Base-by-base conservation (phyloP, 2,888 invertebrate species). In the Hymenopus coronatus region DNA sequence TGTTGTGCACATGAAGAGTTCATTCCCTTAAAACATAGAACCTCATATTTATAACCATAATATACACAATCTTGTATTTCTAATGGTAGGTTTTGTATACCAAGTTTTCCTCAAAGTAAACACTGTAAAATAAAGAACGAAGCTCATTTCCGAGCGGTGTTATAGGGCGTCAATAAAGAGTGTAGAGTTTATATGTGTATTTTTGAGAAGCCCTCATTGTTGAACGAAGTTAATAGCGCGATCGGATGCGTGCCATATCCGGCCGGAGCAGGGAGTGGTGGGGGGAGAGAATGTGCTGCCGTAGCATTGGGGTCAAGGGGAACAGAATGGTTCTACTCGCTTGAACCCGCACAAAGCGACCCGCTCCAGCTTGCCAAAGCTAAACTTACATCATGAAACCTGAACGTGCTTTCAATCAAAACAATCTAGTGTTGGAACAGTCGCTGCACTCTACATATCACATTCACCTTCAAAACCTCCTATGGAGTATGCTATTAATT, bases 251-350 rank as follows among this genome's bases (percentile, higher is more conserved):
- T 70, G 20, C 54, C 87, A 87, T 82, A 87, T 87, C 87, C 87
- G 87, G 85, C 85, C 28, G 54, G 25, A 85, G 40, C 27, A 40
- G 40, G 28, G 40, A 54, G 46, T 30, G 85, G 27, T 15, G 85
- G n/a, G 14, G 85, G 40, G 46, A 46, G 27, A 54, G n/a, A 82
- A 46, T 85, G 27, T 85, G 85, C 30, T 40, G 85, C 40, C 46
- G 85, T 27, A 30, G 85, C 46, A 27, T 70, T 70, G 54, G 54
- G 54, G 54, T 70, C 54, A 70, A 70, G n/a, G 46, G 87, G 54
- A 40, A 82, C 86, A 81, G 81, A 70, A 86, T 82, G 85, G 87
- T 87, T 87, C 87, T 82, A 87, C 82, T 87, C 82, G 82, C 87
- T 87, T 87, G 87, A n/a, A 14, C 54, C 6, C n/a, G 40, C 87